Conservation (phyloP, 2,113 vertebrate species). For the Athene noctua region DNA sequence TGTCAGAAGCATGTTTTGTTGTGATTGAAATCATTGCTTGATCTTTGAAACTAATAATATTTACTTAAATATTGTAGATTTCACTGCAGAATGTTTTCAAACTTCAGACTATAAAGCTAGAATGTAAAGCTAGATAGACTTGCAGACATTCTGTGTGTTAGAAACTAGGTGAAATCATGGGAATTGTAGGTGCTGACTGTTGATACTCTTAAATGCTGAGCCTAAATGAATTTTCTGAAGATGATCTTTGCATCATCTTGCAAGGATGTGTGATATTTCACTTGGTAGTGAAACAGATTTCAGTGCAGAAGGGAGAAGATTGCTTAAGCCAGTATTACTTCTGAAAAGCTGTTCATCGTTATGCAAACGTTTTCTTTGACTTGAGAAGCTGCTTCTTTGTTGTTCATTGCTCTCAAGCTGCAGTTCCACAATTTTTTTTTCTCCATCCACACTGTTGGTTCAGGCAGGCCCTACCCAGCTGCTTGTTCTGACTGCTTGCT, state of each 20-base stretch:
- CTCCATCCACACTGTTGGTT: not conserved
- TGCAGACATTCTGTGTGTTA: not conserved
- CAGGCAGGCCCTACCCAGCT: not conserved
- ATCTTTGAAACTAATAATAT: not conserved
- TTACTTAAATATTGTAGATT: not conserved
- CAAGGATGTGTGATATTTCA: not conserved
- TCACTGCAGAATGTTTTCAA: not conserved
- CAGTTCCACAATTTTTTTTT: not conserved
- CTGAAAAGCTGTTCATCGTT: slow-evolving; percentile 27
- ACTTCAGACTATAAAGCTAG: not conserved
- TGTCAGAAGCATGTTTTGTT: not conserved
- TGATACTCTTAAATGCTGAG: not conserved
- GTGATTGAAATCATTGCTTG: not conserved
- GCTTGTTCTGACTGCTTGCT: not conserved
- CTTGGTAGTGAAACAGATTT: not conserved
- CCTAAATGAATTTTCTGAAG: not conserved
- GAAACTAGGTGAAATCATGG: not conserved
- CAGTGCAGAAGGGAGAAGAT: not conserved
- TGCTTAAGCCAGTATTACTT: not conserved
- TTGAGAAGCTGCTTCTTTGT: not conserved
- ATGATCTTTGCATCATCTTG: not conserved
- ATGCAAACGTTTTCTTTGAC: not conserved
- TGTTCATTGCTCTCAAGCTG: not conserved
- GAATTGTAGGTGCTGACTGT: not conserved
- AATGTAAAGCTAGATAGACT: not conserved